phyloP scores from a whole-genome alignment of 2,113 vertebrate species.

The Scomber scombrus region DNA sequence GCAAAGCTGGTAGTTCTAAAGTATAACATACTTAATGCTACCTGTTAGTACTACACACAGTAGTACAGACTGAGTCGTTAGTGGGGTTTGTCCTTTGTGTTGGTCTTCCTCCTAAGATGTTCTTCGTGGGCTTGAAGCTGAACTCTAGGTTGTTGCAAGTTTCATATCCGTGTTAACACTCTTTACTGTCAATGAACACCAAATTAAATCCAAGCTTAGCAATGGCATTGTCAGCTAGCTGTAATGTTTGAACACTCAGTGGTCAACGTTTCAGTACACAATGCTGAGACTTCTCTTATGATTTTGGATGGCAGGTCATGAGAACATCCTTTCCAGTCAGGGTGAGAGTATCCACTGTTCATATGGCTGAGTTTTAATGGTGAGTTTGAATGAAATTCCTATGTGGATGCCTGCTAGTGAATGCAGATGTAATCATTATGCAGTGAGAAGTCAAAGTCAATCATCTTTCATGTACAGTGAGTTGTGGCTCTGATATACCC shows the following conservation, averaged over 20 bases:
- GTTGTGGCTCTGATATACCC: too few relatives aligned
- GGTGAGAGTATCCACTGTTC: background rate
- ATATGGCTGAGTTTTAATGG: too few relatives aligned
- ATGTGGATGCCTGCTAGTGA: too few relatives aligned
- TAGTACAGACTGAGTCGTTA: background rate
- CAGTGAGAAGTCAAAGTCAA: too few relatives aligned
- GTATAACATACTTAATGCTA: background rate
- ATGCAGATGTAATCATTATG: too few relatives aligned
- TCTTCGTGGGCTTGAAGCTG: background rate
- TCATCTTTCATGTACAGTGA: too few relatives aligned
- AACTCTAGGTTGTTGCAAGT: background rate
- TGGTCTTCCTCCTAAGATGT: constrained; percentile 3
- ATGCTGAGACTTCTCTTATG: too few relatives aligned
- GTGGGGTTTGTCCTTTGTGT: background rate
- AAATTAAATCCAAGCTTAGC: background rate
- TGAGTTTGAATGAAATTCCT: too few relatives aligned
- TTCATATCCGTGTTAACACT: background rate
- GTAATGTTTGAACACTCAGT: constrained; percentile 25
- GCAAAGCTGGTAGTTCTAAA: background rate
- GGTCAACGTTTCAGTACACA: background rate
- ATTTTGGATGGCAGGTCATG: too few relatives aligned
- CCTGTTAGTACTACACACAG: background rate
- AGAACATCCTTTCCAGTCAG: background rate
- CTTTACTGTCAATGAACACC: background rate
- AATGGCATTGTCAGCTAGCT: constrained; percentile 21